phyloP scores from a whole-genome alignment of 2,888 invertebrate genomes.

The Amphiduros pacificus region DNA sequence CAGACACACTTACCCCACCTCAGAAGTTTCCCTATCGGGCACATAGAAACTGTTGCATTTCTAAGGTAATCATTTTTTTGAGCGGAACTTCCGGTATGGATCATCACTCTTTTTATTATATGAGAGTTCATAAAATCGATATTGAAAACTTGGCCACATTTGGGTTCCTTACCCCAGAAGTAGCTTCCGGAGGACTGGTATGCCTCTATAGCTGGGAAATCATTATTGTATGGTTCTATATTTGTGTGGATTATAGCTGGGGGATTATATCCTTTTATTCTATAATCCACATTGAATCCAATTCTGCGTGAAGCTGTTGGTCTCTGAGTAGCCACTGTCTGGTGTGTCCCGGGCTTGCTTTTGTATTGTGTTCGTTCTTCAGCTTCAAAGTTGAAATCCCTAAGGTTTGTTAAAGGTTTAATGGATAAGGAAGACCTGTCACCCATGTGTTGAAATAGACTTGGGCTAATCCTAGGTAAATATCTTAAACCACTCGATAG shows the following conservation, averaged over 20 bases:
- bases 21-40: slow-evolving; percentile 6
- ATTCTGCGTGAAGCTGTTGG: no score
- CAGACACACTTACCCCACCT: slow-evolving; percentile 4
- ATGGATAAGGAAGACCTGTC: slow-evolving; percentile 49
- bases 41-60: no score
- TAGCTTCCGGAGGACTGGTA: slow-evolving; percentile 52
- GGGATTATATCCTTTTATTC: slow-evolving; percentile 55
- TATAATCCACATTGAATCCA: no score
- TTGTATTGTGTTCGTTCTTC: no score
- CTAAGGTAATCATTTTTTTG: slow-evolving; percentile 44
- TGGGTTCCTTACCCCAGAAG: slow-evolving; percentile 56
- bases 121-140: slow-evolving; percentile 48
- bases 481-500: not conserved
- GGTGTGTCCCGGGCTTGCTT: no score
- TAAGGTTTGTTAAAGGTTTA: not conserved
- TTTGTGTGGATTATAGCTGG: slow-evolving; percentile 54
- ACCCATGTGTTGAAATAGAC: slow-evolving; percentile 38
- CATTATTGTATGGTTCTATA: slow-evolving; percentile 46
- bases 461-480: slow-evolving; percentile 27
- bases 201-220: slow-evolving; percentile 48
- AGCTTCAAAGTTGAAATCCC: no score
- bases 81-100: slow-evolving; percentile 46
- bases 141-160: slow-evolving; percentile 47
- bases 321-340: not conserved
- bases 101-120: slow-evolving; percentile 40